phyloP scores from a whole-genome alignment of 2,888 invertebrate genomes.

The Sialis lutaria region DNA sequence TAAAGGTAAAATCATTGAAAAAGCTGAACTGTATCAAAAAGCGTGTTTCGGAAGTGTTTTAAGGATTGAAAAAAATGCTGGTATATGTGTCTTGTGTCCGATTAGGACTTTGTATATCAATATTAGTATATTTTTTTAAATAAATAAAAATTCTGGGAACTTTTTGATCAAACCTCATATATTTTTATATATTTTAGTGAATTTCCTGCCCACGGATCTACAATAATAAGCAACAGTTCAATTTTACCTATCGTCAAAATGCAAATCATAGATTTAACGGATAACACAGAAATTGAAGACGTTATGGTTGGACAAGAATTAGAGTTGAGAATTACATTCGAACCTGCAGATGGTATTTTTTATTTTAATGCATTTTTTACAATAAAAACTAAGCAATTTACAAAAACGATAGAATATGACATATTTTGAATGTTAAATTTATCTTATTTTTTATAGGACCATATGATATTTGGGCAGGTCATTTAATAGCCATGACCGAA shows the following conservation, averaged over 20 bases:
- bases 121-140: neutral
- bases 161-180: neutral
- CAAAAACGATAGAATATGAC: neutral
- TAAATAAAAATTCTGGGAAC: neutral
- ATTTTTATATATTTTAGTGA: constrained; percentile 17
- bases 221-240: constrained; percentile 29
- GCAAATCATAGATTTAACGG: constrained; percentile 37
- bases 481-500: constrained; percentile 62
- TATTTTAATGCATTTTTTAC: neutral
- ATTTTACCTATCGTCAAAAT: constrained; percentile 33
- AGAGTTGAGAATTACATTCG: constrained; percentile 40
- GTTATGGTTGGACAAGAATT: constrained; percentile 50
- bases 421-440: neutral
- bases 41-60: too few relatives aligned
- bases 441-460: constrained; percentile 18
- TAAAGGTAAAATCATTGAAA: too few relatives aligned
- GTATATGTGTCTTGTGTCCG: too few relatives aligned
- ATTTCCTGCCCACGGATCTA: constrained; percentile 27
- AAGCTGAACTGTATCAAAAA: too few relatives aligned
- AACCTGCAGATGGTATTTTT: constrained; percentile 30
- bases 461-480: constrained; percentile 55
- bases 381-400: constrained; percentile 3
- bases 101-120: too few relatives aligned
- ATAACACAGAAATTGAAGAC: constrained; percentile 39
- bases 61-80: too few relatives aligned